Base-by-base conservation (phyloP, 2,113 vertebrate genomes). In the Poeciliopsis prolifica region DNA sequence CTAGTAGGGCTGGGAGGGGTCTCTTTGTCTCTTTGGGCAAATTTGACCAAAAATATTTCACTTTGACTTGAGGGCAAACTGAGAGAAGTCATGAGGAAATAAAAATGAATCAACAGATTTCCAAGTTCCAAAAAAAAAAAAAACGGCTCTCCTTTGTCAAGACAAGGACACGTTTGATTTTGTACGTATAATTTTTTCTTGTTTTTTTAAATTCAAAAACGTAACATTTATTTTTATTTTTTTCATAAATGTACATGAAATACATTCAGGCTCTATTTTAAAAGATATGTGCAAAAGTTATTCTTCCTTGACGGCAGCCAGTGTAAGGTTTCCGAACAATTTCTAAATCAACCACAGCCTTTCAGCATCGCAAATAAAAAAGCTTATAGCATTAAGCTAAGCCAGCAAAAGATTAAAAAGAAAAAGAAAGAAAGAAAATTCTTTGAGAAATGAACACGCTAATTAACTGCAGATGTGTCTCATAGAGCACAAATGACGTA, bases 271-370 rank as follows among this genome's bases (percentile, higher is more conserved):
- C 51, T 58, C 22, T n/a, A 24, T 58, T 58, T 58, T n/a, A 58
- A 58, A 58, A 24, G 7, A 10, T 54, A 7, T 17, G 2, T 58
- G 2, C 24, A 24, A 58, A 58, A n/a, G n/a, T 22, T 4, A 48
- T 48, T 48, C 44, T 48, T 19, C 44, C 61, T 22, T 22, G 26
- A 26, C 14, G 26, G 30, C 6, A n/a, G 68, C 8, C 48, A 30
- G 35, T 42, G 3, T 12, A 26, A 60, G 66, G 31, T 66, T 1
- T 54, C 9, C 30, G 42, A 29, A 79, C 6, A 40, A 7, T 37
- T 65, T 66, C 58, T 66, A 62, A 72, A 72, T 73, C 72, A 63
- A 11, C 44, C 58, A 3, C 40, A 79, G 37, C 48, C 58, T 31
- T 12, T 3, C 44, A 19, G 44, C 17, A 19, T 19, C 60, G 33